Evolutionary conservation across 2,113 vertebrate genomes (phyloP).

Genomic region (Misgurnus mizolepis): DNA sequence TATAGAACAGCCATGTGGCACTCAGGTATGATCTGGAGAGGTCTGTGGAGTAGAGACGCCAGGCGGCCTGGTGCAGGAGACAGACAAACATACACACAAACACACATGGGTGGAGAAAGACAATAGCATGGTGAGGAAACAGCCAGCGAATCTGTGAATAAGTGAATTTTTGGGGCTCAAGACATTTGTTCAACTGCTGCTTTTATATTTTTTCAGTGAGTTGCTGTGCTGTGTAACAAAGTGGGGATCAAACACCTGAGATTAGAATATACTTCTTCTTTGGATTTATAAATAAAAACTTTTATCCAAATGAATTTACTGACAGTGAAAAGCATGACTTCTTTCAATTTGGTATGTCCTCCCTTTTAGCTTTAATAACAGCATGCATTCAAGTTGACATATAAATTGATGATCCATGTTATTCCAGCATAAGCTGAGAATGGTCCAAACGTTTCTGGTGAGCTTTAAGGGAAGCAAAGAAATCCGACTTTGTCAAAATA

Average conservation of each 20-base stretch:
- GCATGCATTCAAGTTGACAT: no score
- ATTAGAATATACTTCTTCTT: background rate
- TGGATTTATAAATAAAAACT: background rate
- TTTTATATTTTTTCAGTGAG: background rate
- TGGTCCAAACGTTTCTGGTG: no score
- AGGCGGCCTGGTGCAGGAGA: conserved; percentile 79
- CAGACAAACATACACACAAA: conserved; percentile 47
- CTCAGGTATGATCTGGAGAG: conserved; percentile 80
- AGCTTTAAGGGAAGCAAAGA: no score
- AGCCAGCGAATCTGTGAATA: conserved; percentile 36
- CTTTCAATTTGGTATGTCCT: no score
- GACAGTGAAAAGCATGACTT: no score
- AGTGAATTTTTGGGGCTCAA: conserved; percentile 26
- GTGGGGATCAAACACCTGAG: background rate
- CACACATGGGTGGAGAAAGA: conserved; percentile 52
- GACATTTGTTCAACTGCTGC: conserved; percentile 50
- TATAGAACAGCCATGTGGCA: conserved; percentile 84
- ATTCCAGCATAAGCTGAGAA: no score
- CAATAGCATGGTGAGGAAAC: conserved; percentile 53
- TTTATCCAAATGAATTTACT: background rate
- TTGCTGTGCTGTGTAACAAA: background rate
- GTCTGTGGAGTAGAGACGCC: conserved; percentile 86
- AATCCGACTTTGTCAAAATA: no score
- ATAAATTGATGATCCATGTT: no score
- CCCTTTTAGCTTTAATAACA: no score